Conservation (phyloP, 2,888 invertebrate species). For the Pyrochroa serraticornis region DNA sequence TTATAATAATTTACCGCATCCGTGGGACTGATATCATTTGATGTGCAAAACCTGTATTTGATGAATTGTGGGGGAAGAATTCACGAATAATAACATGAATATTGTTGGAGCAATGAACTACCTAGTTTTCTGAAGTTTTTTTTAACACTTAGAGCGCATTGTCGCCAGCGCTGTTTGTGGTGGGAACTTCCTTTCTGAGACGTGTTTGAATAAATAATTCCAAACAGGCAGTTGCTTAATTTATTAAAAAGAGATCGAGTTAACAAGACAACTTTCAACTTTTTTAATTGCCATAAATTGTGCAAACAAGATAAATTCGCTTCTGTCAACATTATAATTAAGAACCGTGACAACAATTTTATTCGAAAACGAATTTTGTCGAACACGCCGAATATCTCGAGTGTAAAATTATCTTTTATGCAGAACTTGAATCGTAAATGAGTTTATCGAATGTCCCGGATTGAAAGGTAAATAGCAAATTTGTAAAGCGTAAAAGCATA, state of each 20-base stretch:
- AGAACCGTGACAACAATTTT: constrained; percentile 10
- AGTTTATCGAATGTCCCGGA: constrained; percentile 21
- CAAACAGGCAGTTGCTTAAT: constrained; percentile 3
- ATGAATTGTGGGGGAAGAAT: too few species aligned
- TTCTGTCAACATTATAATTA: constrained; percentile 15
- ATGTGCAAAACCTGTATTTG: too few species aligned
- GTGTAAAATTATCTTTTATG: constrained; percentile 14
- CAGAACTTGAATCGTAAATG: constrained; percentile 14
- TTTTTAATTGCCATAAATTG: constrained; percentile 17
- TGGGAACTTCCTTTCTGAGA: too few species aligned
- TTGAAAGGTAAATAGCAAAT: constrained; percentile 26
- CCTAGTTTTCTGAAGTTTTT: too few species aligned
- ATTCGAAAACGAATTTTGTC: constrained; percentile 2
- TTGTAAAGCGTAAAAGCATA: constrained; percentile 32
- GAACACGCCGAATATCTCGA: not conserved
- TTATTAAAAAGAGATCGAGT: constrained; percentile 14
- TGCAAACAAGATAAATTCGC: constrained; percentile 15
- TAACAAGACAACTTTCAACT: constrained; percentile 13
- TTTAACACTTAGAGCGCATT: too few species aligned
- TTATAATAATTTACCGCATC: too few species aligned
- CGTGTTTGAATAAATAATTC: constrained; percentile 7
- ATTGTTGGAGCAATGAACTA: too few species aligned
- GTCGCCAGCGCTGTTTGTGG: too few species aligned
- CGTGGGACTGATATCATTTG: too few species aligned
- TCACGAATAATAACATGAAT: too few species aligned